Conservation (phyloP, 2,797 vertebrate species). For the Sebastes umbrosus region DNA sequence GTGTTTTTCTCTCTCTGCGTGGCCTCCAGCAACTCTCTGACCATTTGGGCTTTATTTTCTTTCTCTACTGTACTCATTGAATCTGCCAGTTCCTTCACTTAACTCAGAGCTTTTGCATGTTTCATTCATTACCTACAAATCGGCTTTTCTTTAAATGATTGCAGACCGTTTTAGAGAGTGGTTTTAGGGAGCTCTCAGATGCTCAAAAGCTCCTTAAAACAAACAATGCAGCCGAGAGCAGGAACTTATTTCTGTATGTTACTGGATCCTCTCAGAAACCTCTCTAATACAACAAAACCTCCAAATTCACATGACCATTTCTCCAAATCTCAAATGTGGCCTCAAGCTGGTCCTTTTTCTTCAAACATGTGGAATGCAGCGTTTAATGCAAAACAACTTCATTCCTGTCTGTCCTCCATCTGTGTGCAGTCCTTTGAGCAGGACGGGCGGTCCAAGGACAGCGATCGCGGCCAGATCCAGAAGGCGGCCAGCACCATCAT, state of each 20-base stretch:
- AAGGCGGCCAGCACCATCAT: constrained; percentile 87
- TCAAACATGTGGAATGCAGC: background rate
- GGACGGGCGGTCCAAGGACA: constrained; percentile 78
- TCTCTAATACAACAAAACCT: background rate
- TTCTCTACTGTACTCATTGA: background rate
- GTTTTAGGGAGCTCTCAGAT: background rate
- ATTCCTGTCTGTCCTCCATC: background rate
- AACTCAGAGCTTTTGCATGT: background rate
- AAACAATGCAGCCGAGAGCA: background rate
- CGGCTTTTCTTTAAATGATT: background rate
- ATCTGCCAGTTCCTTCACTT: background rate
- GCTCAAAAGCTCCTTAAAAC: background rate
- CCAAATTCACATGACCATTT: background rate
- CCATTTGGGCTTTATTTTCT: constrained; percentile 15
- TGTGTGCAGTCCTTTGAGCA: constrained; percentile 86
- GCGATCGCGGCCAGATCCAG: constrained; percentile 87
- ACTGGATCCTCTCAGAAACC: background rate
- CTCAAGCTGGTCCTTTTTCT: background rate
- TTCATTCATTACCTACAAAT: background rate
- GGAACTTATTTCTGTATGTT: background rate
- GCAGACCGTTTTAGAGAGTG: background rate
- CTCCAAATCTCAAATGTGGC: background rate
- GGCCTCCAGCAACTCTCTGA: constrained; percentile 14
- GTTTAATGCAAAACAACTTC: background rate
- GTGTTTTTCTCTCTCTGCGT: background rate